Evolutionary conservation across 2,797 vertebrate species (phyloP), one percentile per base, ranked within the genome.

Genomic region (Acipenser transmontanus): DNA sequence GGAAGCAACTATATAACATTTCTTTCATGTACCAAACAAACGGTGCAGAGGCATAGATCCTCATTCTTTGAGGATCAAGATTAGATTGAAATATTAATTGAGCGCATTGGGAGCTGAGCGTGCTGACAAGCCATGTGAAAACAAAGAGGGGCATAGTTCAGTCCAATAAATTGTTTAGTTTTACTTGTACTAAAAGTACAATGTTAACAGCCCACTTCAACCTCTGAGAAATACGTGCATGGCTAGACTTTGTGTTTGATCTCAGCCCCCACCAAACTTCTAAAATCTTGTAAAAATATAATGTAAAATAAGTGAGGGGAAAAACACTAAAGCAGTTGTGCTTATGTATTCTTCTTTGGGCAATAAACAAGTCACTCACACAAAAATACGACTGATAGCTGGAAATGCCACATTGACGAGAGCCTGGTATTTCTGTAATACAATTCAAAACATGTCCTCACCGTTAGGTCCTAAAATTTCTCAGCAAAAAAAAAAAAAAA

Each of bases 371-470:
- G 9, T 47, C 1, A 47, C 6, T 12, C 61, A 6, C 8, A 47
- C n/a, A 50, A 63, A 49, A 63, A 34, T 34, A 34, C 34, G 34
- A 34, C 34, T 34, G 34, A 4, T 8, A 50, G 47, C 11, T 49
- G 10, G 12, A n/a, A 63, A 49, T 6, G 9, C 47, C 13, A 7
- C 6, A 6, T 8, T 13, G 7, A 49, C 49, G 14, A 63, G 6
- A 14, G 50, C 7, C n/a, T 2, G 13, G 51, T 50, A 14, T 14
- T 50, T 20, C 60, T 61, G 48, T 34, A 34, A 34, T 34, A 17
- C 17, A 68, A 48, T 51, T n/a, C 49, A 10, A 57, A 49, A 67
- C 50, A 59, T 51, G 49, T 49, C 61, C 59, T 49, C 12, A 34
- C 17, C 52, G 51, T 13, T 49, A 7, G 49, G 9, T 48, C 49